Percentiles rank a stretch among this genome's conserved stretches.
These are phyloP conservation scores for Rhagologus leucostigma DNA, from an alignment of 2,113 vertebrate genomes.

Conservation along the genomic window DNA sequence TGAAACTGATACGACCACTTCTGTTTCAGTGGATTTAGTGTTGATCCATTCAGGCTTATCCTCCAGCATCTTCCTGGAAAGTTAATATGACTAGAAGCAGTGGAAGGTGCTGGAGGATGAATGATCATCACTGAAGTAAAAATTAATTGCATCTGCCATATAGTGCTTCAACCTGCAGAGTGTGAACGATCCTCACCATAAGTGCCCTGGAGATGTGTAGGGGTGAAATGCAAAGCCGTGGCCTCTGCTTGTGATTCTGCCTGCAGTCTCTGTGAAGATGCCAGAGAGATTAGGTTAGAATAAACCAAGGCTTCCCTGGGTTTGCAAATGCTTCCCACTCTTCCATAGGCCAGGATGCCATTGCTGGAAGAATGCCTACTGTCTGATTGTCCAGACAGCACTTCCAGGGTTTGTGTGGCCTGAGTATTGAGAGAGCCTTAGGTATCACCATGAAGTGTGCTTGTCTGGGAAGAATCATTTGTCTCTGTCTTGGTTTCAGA, in stretches of 20 bases:
- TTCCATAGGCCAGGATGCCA: background rate
- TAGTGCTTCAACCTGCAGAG: background rate
- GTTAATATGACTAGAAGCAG: background rate
- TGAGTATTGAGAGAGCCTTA: background rate
- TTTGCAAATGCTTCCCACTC: background rate
- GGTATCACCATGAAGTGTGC: background rate
- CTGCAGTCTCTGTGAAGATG: background rate
- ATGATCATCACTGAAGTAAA: background rate
- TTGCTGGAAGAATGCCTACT: background rate
- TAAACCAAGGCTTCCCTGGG: background rate
- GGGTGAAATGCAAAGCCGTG: background rate
- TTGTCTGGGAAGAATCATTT: background rate
- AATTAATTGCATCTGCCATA: background rate
- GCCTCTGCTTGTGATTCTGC: background rate
- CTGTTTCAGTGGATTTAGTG: background rate
- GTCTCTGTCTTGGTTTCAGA: background rate
- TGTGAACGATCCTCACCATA: accelerated
- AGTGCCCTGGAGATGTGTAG: background rate
- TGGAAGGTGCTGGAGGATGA: background rate
- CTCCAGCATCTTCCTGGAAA: background rate
- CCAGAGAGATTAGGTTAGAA: background rate
- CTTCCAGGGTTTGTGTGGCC: background rate
- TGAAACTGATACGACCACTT: background rate
- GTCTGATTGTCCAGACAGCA: background rate
- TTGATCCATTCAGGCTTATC: background rate